Base-by-base conservation (phyloP, 2,888 invertebrate genomes). In the Kryphioiulus occultus region DNA sequence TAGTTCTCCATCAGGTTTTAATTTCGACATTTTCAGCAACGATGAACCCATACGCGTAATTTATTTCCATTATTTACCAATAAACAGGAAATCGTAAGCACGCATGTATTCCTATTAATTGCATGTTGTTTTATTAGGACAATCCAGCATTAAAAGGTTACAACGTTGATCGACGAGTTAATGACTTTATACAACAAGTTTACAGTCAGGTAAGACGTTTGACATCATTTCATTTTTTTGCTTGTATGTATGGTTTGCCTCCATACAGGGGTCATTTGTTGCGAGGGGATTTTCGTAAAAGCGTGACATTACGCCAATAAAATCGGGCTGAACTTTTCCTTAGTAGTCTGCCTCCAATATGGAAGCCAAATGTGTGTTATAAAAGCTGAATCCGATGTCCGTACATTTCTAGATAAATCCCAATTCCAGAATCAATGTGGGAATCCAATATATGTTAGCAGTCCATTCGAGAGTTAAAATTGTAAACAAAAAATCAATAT, bases 1-100 rank as follows among this genome's bases (percentile, higher is more conserved):
- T 35, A 22, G 35, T 68, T 22, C 85, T 30, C 88, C 88, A 26
- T 9, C n/a, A 59, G 88, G 88, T 4, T 88, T 88, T 42, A 84
- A 84, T 26, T 88, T 84, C 22, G 88, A 88, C 30, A 39, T 68
- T n/a, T 53, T 30, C 10, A 84, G 88, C 39, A 53, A 4, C n/a
- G 88, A 88, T 35, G 88, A 88, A 68, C 88, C 88, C 15, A 39
- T 88, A 59, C 26, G 39, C 7, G 87, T 87, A 87, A n/a, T 53
- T 59, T 59, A 53, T 78, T 26, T 26, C 1, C 9, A 78, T 78
- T 5, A 10, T 19, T 17, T 12, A 9, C 15, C 0, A 85, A 85
- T 42, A 32, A 12, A 32, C 35, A 32, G 12, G 30, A 19, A 19
- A 19, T 30, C 10, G 0, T 85, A 85, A 85, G 7, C 3, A 30